Evolutionary conservation across 2,113 vertebrate species (phyloP).

Genomic region (Dicaeum eximium): DNA sequence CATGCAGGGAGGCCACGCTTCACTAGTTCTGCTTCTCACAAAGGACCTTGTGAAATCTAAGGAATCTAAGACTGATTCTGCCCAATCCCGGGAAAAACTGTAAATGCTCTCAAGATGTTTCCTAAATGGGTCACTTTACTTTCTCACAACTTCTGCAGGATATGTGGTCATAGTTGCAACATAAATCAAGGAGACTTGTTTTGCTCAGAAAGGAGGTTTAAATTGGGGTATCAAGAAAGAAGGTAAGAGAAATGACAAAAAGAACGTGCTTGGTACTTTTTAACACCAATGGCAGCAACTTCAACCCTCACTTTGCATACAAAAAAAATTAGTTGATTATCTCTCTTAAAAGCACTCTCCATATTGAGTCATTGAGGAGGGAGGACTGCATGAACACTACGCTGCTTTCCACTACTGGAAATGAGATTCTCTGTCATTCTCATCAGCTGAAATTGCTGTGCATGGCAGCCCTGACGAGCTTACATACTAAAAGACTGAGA

Average conservation of each 20-base stretch:
- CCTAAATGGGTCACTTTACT: not conserved
- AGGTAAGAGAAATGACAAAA: not conserved
- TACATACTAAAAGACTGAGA: not conserved
- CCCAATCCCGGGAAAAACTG: not conserved
- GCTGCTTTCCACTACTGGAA: not conserved
- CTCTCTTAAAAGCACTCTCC: not conserved
- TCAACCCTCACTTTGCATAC: not conserved
- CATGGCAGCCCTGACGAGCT: not conserved
- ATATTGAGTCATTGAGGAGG: not conserved
- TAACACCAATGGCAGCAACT: not conserved
- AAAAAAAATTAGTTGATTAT: not conserved
- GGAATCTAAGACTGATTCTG: not conserved
- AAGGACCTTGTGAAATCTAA: not conserved
- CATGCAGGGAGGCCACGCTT: rapidly evolving
- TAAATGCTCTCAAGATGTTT: not conserved
- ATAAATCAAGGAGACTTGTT: not conserved
- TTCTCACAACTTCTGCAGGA: not conserved
- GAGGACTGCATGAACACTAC: not conserved
- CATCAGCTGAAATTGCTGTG: not conserved
- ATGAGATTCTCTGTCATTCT: not conserved
- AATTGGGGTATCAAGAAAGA: not conserved
- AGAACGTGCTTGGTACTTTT: not conserved
- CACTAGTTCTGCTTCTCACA: not conserved
- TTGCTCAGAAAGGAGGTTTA: not conserved
- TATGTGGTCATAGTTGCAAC: not conserved